phyloP scores from a whole-genome alignment of 2,797 vertebrate species.

The Limosa lapponica region DNA sequence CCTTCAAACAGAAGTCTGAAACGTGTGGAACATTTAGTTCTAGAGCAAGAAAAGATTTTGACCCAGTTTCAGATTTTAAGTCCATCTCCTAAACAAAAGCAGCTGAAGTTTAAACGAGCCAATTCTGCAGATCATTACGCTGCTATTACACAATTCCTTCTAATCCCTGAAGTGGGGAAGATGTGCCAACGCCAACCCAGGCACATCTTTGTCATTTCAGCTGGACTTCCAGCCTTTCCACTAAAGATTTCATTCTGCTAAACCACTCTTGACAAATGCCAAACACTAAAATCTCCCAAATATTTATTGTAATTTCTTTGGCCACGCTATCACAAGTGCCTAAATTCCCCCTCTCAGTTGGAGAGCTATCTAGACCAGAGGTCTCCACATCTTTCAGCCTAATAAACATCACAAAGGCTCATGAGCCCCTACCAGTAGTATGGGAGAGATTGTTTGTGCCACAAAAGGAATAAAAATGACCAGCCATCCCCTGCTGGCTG shows the following conservation, averaged over 20 bases:
- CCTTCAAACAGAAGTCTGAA: background rate
- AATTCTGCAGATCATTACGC: conserved; percentile 63
- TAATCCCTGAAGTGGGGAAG: conserved; percentile 63
- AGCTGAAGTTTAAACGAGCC: conserved; percentile 67
- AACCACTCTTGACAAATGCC: conserved; percentile 36
- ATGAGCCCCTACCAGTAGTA: conserved; percentile 31
- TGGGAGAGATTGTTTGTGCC: conserved; percentile 38
- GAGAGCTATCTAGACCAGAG: conserved; percentile 64
- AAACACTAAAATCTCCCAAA: conserved; percentile 59
- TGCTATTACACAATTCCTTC: conserved; percentile 67
- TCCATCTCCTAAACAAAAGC: conserved; percentile 67
- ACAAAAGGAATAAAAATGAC: conserved; percentile 70
- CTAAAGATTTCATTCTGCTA: conserved; percentile 47
- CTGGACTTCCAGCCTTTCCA: conserved; percentile 41
- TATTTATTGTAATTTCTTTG: conserved; percentile 63
- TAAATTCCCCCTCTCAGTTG: conserved; percentile 54
- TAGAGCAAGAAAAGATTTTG: conserved; percentile 48
- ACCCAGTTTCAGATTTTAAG: conserved; percentile 61
- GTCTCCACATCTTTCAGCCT: conserved; percentile 59
- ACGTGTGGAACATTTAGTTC: background rate
- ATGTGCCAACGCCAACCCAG: conserved; percentile 60
- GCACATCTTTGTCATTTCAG: conserved; percentile 63
- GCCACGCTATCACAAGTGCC: conserved; percentile 41
- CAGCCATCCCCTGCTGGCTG: conserved; percentile 62
- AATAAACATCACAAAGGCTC: conserved; percentile 61